Base-by-base conservation (phyloP, 2,113 vertebrate species). In the Coturnix japonica region DNA sequence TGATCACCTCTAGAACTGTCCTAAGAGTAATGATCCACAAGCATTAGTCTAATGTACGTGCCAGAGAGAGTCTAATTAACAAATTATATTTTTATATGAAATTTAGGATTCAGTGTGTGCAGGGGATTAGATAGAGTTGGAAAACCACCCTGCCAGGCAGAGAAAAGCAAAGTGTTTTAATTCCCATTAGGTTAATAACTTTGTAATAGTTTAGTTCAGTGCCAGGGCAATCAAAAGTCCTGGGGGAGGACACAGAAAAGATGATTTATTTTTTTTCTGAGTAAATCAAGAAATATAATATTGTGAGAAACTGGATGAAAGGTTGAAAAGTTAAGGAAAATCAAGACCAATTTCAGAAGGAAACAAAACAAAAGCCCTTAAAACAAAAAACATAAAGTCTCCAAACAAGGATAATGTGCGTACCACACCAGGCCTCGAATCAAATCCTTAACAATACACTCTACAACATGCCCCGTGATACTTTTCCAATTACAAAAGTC, bases 131-230 rank as follows among this genome's bases (percentile, higher is more conserved):
- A 35, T 0, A 4, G 57, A 71, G 37, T 44, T 72, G 64, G 53
- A 87, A 91, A 37, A 64, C 21, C 63, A 89, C 28, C 26, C 66
- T 85, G 59, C 12, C 59, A 85, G 84, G 44, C 66, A 93, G 51
- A 60, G 51, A 83, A 84, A 89, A 74, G 72, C 35, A 59, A 93
- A 91, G 86, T 89, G 63, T 81, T 89, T 89, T 65, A 72, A 79
- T 8, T 85, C 41, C 57, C 23, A 61, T 92, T 87, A 82, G 66
- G 69, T 92, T 78, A 85, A 87, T 87, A 63, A 69, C 23, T 23
- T 25, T 63, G 6, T 59, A 75, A 37, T 60, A 37, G 77, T 76
- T 93, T 6, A 65, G 74, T 59, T 89, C 78, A 44, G 13, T 44
- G 77, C 35, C 59, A 87, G 59, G 66, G 49, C n/a, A 89, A 75